Conservation (phyloP, 1,140 invertebrate genomes). For the Bombus superbus region DNA sequence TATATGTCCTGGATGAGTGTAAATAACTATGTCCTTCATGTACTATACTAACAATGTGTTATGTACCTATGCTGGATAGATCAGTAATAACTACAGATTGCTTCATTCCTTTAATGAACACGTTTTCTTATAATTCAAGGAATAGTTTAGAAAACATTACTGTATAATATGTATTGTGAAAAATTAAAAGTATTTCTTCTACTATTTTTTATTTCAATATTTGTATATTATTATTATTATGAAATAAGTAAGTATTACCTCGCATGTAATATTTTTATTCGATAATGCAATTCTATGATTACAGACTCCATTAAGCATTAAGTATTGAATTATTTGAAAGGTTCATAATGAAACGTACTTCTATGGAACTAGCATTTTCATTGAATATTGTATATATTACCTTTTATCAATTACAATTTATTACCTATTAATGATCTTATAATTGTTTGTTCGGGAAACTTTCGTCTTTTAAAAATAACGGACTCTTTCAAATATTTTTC, state of each 20-base stretch:
- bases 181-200: neutral
- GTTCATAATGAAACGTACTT: neutral
- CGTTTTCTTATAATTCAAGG: no score
- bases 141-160: neutral
- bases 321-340: neutral
- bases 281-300: neutral
- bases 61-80: neutral
- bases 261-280: neutral
- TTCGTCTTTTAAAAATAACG: neutral
- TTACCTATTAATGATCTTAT: neutral
- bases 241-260: neutral
- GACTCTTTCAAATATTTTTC: neutral
- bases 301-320: neutral
- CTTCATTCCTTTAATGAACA: neutral
- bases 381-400: neutral
- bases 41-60: neutral
- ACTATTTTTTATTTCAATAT: neutral
- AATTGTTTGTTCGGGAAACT: neutral
- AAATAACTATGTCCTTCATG: slow-evolving; percentile 16
- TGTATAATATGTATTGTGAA: neutral
- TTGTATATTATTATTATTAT: neutral
- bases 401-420: neutral
- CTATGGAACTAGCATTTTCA: no score
- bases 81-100: neutral
- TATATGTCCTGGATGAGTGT: neutral